phyloP scores from a whole-genome alignment of 2,113 vertebrate species.

The Carassius auratus region DNA sequence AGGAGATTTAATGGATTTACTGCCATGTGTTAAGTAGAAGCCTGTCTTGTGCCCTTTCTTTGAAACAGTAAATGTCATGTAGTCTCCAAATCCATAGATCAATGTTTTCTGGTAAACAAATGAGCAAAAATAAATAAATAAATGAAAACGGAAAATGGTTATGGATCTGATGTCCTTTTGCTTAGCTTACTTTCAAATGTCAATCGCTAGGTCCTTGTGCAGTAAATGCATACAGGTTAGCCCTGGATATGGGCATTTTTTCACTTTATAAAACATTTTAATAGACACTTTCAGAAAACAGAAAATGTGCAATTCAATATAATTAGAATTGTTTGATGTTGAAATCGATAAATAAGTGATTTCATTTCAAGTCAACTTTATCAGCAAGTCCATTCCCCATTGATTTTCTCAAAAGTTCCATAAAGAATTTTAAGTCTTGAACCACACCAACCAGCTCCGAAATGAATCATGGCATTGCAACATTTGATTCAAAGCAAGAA shows the following conservation, averaged over 20 bases:
- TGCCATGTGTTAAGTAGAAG: background rate
- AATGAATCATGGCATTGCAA: no score
- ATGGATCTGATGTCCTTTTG: background rate
- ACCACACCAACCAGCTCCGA: no score
- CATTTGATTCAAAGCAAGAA: background rate
- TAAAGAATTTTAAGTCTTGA: background rate
- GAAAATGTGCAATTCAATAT: no score
- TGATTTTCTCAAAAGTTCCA: background rate
- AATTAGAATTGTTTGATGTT: background rate
- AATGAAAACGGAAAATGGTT: background rate
- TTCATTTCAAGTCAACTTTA: background rate
- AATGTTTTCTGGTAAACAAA: background rate
- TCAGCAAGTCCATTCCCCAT: background rate
- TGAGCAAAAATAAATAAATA: background rate
- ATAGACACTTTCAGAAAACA: background rate
- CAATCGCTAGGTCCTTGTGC: background rate
- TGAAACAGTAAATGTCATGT: slow-evolving; percentile 29
- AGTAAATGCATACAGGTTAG: background rate
- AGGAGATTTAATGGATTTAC: background rate
- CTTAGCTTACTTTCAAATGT: background rate
- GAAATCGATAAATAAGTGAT: background rate
- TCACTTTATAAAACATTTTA: background rate
- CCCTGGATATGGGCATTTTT: background rate
- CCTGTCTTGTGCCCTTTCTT: slow-evolving; percentile 15
- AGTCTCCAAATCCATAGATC: background rate